Conservation (phyloP, 2,797 vertebrate species). For the Nyctalus aviator region DNA sequence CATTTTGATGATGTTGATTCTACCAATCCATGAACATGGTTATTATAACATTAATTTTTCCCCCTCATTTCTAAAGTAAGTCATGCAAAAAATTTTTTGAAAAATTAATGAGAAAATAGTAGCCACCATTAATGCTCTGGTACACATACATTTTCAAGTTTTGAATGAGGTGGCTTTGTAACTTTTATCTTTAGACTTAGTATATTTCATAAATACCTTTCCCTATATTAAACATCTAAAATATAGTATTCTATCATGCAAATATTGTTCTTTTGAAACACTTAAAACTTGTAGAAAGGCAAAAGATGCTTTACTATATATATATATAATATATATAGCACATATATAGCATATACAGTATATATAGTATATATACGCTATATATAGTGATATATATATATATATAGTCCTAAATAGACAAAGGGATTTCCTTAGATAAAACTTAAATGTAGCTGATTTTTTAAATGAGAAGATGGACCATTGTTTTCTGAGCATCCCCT, state of each 20-base stretch:
- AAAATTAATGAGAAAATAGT: conserved; percentile 3
- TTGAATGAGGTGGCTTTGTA: not conserved
- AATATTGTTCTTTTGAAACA: not conserved
- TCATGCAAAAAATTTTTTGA: not conserved
- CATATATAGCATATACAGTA: too few relatives aligned
- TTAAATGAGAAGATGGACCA: not conserved
- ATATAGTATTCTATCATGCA: not conserved
- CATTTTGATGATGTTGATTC: too few relatives aligned
- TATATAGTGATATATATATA: not conserved
- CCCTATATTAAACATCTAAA: not conserved
- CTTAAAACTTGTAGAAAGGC: not conserved
- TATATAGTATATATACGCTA: too few relatives aligned
- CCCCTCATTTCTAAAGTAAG: not conserved
- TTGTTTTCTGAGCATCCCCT: not conserved
- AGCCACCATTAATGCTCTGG: not conserved
- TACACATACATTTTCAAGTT: not conserved
- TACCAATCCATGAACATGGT: not conserved
- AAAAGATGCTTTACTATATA: not conserved
- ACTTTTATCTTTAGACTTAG: not conserved
- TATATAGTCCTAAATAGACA: not conserved
- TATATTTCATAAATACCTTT: not conserved
- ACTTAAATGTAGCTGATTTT: not conserved
- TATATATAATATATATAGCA: not conserved
- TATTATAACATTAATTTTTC: not conserved
- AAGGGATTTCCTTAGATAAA: not conserved